A percentile compares a stretch with the other conserved stretches of the same genome.
These are phyloP conservation scores for Megalopta genalis DNA, from an alignment of 1,140 invertebrate genomes.

Conservation along the genomic window DNA sequence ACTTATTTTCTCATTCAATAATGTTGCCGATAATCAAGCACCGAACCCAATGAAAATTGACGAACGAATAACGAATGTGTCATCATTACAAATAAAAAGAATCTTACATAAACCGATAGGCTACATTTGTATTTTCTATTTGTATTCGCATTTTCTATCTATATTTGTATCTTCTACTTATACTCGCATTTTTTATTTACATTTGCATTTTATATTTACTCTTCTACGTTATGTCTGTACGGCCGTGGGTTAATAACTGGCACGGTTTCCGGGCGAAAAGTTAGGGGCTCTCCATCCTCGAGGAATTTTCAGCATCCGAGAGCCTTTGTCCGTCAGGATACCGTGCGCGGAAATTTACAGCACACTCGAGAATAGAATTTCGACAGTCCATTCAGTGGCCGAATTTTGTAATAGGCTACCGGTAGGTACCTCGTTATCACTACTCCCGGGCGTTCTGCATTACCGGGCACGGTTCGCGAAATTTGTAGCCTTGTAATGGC, in stretches of 20 bases:
- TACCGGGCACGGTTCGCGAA: neutral
- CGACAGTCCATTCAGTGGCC: neutral
- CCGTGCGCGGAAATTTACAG: neutral
- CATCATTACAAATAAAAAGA: too few species aligned
- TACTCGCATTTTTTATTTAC: too few species aligned
- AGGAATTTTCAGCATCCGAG: neutral
- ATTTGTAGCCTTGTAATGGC: slow-evolving; percentile 16
- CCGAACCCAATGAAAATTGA: too few species aligned
- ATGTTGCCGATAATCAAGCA: too few species aligned
- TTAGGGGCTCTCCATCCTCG: neutral
- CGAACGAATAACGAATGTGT: too few species aligned
- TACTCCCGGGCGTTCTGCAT: neutral
- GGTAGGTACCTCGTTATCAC: neutral
- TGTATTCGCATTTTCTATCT: too few species aligned
- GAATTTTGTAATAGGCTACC: slow-evolving; percentile 14
- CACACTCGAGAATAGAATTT: neutral
- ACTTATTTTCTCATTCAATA: too few species aligned
- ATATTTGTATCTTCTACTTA: too few species aligned
- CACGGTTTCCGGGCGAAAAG: neutral
- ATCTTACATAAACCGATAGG: too few species aligned
- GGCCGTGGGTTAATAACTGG: neutral
- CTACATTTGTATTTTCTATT: too few species aligned
- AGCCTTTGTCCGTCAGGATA: neutral
- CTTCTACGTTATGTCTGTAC: too few species aligned
- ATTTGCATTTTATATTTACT: too few species aligned